Conservation (phyloP, 2,113 vertebrate species). For the Edolisoma coerulescens region DNA sequence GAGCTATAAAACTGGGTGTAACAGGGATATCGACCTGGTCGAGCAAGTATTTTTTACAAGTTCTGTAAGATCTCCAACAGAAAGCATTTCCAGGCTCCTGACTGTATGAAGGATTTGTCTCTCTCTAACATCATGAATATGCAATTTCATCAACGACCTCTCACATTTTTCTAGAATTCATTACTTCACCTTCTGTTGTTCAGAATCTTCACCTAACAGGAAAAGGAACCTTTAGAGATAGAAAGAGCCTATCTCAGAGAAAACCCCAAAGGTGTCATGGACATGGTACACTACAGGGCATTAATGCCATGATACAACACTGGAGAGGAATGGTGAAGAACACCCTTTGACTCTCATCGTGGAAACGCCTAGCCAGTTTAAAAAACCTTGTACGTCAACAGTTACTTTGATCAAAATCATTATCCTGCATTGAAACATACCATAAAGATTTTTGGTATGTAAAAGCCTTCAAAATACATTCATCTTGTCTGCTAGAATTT, state of each 20-base stretch:
- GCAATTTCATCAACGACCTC: not conserved
- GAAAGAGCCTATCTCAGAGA: not conserved
- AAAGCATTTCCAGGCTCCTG: not conserved
- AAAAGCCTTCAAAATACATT: not conserved
- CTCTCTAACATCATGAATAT: not conserved
- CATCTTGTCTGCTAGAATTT: not conserved
- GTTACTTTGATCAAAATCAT: not conserved
- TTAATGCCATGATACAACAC: no score
- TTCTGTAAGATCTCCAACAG: not conserved
- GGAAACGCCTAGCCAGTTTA: not conserved
- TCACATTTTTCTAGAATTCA: not conserved
- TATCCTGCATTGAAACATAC: not conserved
- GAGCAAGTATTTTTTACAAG: accelerated
- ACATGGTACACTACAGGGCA: accelerated
- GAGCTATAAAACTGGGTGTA: not conserved
- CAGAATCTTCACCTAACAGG: not conserved
- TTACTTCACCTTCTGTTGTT: not conserved
- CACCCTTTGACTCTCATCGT: not conserved
- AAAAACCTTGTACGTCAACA: not conserved
- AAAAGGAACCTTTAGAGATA: not conserved
- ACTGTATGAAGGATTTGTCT: not conserved
- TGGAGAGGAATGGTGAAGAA: not conserved
- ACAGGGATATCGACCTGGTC: not conserved
- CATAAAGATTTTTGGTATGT: not conserved
- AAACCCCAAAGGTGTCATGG: accelerated